phyloP scores from a whole-genome alignment of 2,113 vertebrate genomes.

The Pollachius pollachius region DNA sequence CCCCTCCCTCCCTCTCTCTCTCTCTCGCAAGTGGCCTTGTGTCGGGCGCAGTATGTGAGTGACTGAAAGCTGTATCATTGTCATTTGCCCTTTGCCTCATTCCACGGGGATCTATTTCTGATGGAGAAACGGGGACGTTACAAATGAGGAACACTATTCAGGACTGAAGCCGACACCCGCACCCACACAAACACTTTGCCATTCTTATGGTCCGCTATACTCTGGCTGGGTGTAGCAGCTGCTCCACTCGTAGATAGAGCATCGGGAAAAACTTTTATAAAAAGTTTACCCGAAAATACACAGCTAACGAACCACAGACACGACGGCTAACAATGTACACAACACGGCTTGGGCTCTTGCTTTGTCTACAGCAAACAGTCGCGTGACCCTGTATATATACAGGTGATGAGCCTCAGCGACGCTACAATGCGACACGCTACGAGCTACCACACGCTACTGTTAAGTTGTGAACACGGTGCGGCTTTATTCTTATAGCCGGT shows the following conservation, averaged over 20 bases:
- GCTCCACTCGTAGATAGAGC: neutral
- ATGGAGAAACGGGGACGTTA: constrained; percentile 36
- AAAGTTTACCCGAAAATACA: no score
- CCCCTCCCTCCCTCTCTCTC: neutral
- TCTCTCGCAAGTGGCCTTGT: neutral
- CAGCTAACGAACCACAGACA: no score
- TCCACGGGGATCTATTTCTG: constrained; percentile 56
- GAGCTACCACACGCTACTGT: no score
- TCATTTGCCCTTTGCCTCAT: constrained; percentile 60
- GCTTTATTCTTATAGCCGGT: no score
- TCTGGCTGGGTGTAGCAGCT: constrained; percentile 12
- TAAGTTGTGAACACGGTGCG: no score
- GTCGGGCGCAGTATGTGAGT: constrained; percentile 17
- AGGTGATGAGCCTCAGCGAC: no score
- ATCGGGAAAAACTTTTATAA: neutral
- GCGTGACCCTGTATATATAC: no score
- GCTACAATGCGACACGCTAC: no score
- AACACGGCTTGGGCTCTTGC: no score
- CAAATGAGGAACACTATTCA: constrained; percentile 49
- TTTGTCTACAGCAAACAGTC: no score
- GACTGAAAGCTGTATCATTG: constrained; percentile 56
- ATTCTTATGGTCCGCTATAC: constrained; percentile 17
- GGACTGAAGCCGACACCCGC: constrained; percentile 37
- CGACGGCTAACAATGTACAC: no score
- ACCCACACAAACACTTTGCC: constrained; percentile 44